These are phyloP conservation scores for Catharus ustulatus DNA, from an alignment of 2,797 vertebrate genomes.

Conservation along the genomic window DNA sequence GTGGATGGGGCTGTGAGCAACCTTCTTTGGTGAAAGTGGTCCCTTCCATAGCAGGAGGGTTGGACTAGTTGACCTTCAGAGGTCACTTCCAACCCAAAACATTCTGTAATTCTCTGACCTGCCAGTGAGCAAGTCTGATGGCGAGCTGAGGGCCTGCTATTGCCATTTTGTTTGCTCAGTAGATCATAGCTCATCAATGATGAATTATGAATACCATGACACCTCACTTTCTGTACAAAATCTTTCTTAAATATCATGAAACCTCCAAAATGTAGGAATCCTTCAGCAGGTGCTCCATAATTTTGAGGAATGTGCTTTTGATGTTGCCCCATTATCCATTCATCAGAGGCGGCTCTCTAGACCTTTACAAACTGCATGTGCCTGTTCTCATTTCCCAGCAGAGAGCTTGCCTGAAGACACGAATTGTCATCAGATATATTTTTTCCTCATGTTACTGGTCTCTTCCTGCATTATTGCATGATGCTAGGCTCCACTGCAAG, in stretches of 20 bases:
- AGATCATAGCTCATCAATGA: not conserved
- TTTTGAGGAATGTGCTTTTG: not conserved
- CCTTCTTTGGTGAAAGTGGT: not conserved
- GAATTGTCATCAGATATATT: not conserved
- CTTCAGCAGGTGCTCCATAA: not conserved
- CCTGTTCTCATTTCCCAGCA: not conserved
- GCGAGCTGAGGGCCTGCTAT: rapidly evolving
- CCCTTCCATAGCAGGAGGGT: not conserved
- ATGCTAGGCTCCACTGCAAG: not conserved
- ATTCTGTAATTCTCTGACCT: not conserved
- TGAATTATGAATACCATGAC: not conserved
- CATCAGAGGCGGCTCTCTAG: not conserved
- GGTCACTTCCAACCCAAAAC: not conserved
- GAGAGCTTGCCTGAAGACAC: not conserved
- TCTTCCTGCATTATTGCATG: not conserved
- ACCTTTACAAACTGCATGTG: not conserved
- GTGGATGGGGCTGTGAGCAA: not conserved
- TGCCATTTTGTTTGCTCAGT: not conserved
- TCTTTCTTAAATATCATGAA: not conserved
- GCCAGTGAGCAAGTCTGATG: not conserved
- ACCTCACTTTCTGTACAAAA: not conserved
- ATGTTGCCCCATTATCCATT: not conserved
- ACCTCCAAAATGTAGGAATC: not conserved
- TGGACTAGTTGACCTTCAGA: not conserved
- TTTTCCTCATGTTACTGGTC: not conserved